These are phyloP conservation scores for Vespertilio murinus DNA, from an alignment of 2,797 vertebrate genomes.

Conservation along the genomic window DNA sequence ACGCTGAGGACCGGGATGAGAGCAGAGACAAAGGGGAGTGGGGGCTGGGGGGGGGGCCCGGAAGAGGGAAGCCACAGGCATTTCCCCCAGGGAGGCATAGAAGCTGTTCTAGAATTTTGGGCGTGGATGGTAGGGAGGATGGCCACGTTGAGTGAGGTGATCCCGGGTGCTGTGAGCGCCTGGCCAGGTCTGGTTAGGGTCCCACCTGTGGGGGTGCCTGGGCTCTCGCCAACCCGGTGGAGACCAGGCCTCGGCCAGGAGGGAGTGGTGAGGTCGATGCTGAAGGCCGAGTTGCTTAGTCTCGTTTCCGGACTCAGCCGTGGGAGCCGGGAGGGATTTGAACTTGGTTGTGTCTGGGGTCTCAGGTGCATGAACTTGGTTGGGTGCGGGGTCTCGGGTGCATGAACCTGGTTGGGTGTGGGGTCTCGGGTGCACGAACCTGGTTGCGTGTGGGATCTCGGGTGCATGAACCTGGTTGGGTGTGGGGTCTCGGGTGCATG, in stretches of 20 bases:
- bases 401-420: too few species aligned
- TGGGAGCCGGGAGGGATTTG: too few species aligned
- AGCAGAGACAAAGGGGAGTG: neutral
- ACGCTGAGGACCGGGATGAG: neutral
- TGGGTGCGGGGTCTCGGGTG: too few species aligned
- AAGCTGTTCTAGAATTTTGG: neutral
- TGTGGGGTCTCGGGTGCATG: neutral
- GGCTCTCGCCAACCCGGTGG: neutral
- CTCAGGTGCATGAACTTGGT: too few species aligned
- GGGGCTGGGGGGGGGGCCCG: neutral
- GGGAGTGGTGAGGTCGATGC: neutral
- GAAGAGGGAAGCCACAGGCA: neutral
- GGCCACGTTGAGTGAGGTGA: too few species aligned
- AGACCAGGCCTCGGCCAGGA: neutral
- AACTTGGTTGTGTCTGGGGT: too few species aligned
- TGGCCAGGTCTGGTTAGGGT: neutral
- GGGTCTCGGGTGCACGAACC: too few species aligned
- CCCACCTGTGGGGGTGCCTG: neutral
- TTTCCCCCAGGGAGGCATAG: neutral
- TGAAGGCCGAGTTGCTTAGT: too few species aligned
- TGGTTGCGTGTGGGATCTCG: too few species aligned
- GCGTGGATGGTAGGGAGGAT: neutral
- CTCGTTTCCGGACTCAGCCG: too few species aligned
- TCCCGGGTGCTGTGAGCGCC: neutral
- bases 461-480: too few species aligned